Percentiles rank a stretch among this genome's conserved stretches.
Conservation (phyloP, 2,888 invertebrate genomes). For the Drosophila multiciliata region DNA sequence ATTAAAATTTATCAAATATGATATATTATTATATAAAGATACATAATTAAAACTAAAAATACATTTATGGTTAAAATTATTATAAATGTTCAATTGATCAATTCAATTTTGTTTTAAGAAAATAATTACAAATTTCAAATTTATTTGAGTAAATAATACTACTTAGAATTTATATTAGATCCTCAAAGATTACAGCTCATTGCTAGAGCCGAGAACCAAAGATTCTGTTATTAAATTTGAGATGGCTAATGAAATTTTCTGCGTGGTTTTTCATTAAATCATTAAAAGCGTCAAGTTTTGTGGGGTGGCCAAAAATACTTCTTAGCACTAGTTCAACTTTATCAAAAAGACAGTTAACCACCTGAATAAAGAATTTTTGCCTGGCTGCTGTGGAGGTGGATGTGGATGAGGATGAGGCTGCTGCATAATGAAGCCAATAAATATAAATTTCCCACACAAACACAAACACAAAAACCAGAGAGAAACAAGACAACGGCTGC, state of each 20-base stretch:
- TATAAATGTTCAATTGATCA: not conserved
- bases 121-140: not conserved
- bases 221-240: slow-evolving; percentile 25
- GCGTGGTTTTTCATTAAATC: slow-evolving; percentile 57
- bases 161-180: not conserved
- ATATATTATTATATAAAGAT: not conserved
- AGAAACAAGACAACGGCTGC: slow-evolving; percentile 54
- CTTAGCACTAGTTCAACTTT: slow-evolving; percentile 25
- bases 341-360: slow-evolving; percentile 15
- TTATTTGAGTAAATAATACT: not conserved
- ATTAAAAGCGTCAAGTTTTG: slow-evolving; percentile 42
- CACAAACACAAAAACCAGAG: slow-evolving; percentile 33
- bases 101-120: not conserved
- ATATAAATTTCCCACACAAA: slow-evolving; percentile 78
- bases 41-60: not conserved
- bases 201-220: not conserved
- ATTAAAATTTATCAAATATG: not conserved
- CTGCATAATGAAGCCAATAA: slow-evolving; percentile 79
- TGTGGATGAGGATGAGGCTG: slow-evolving; percentile 33
- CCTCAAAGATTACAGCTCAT: not conserved
- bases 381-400: slow-evolving; percentile 4
- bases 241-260: slow-evolving; percentile 52
- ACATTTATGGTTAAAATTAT: not conserved
- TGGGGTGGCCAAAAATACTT: slow-evolving; percentile 21
- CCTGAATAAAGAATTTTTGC: slow-evolving; percentile 45